A percentile compares a stretch with the other conserved stretches of the same genome.
Conservation (phyloP, 2,113 vertebrate genomes). For the Todiramphus saurophagus region DNA sequence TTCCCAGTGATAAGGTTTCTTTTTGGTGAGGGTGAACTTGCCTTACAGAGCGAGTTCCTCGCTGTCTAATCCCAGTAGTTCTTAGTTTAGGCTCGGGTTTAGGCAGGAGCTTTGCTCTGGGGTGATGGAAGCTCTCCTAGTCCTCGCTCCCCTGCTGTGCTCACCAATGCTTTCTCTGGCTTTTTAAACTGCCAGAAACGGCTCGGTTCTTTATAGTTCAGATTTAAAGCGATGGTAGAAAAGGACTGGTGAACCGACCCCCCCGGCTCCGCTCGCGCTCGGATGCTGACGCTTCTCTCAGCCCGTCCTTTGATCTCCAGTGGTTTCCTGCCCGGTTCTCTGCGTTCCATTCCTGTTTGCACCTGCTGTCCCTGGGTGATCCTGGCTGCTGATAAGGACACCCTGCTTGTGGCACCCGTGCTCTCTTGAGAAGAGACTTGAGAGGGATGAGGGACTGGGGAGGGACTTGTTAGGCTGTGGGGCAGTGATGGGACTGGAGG, state of each 20-base stretch:
- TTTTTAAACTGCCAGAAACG: background rate
- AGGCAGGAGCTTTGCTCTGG: accelerated
- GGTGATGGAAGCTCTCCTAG: background rate
- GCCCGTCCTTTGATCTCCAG: background rate
- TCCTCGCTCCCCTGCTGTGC: background rate
- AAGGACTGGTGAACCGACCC: background rate
- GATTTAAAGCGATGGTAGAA: accelerated
- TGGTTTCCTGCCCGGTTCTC: background rate
- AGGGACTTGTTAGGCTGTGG: too few relatives aligned
- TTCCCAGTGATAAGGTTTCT: accelerated
- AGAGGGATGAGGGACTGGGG: too few relatives aligned
- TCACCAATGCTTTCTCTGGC: background rate
- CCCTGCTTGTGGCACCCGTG: accelerated
- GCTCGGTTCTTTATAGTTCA: accelerated
- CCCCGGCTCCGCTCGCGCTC: background rate
- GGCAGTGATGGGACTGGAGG: too few relatives aligned
- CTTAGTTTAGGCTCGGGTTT: background rate
- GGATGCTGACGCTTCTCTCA: background rate
- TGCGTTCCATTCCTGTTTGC: background rate
- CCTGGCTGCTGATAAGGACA: accelerated
- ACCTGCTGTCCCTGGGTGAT: background rate
- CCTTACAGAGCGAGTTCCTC: background rate
- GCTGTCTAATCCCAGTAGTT: background rate
- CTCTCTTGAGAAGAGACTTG: background rate
- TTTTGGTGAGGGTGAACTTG: background rate